Evolutionary conservation across 1,140 invertebrate species (phyloP), one percentile per base, ranked within the genome.

Genomic region (Oedothorax gibbosus): DNA sequence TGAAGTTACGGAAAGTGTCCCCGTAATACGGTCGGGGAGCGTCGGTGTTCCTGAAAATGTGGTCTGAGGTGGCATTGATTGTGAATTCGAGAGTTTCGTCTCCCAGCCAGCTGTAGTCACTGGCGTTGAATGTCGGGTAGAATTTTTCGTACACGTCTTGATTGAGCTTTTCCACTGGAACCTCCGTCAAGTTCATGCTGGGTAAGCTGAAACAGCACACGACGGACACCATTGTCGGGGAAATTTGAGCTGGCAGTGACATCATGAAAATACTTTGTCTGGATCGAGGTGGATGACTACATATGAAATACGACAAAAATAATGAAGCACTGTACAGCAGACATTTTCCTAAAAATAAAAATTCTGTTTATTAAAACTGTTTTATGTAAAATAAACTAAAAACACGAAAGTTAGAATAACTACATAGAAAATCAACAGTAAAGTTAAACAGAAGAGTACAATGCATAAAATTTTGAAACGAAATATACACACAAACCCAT

Each of bases 1-100:
- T 87, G 50, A 90, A 89, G 3, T 53, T 35, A 1, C 86, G 53
- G 18, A 91, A 86, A 15, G 72, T 56, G n/a, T 85, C 84, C 11
- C 86, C 87, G 54, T 85, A 88, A 62, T 86, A 88, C 7, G 75
- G 85, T 9, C 73, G 18, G 0, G 79, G 86, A 3, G 50, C 66
- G n/a, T n/a, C 14, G 9, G 75, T 60, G 5, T 77, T 60, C 12
- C 56, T 15, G 50, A 72, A 85, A 6, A 85, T 21, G 20, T 77
- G 72, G 65, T 69, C 73, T 20, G 83, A 60, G 10, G 83, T 57
- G 7, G 71, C 71, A 72, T 85, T 79, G 53, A 50, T 90, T 89
- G 85, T 57, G 21, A 86, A 84, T 15, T 84, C 73, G 4, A 84
- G n/a, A 0, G 82, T 54, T n/a, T 84, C 82, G n/a, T 84, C 82